Evolutionary conservation across 2,888 invertebrate genomes (phyloP).

Genomic region (Aplocera efformata): DNA sequence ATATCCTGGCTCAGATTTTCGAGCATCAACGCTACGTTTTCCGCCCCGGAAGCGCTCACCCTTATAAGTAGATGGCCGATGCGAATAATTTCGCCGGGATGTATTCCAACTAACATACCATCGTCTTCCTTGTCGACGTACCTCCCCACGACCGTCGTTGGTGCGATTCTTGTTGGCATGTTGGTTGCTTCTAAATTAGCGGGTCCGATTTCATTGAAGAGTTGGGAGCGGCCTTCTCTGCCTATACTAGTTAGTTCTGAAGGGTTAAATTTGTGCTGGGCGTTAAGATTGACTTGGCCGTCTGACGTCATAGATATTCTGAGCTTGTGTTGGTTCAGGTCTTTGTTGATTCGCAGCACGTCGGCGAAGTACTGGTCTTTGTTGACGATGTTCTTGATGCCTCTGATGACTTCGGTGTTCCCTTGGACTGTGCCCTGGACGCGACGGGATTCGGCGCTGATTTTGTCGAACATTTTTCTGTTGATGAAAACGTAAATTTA

Average conservation of each 20-base stretch:
- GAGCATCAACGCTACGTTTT: conserved; percentile 55
- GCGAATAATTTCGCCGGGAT: conserved; percentile 63
- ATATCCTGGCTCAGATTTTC: conserved; percentile 62
- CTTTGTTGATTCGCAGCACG: conserved; percentile 75
- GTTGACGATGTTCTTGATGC: conserved; percentile 72
- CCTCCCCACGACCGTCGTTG: conserved; percentile 40
- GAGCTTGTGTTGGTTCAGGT: conserved; percentile 71
- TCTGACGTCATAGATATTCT: conserved; percentile 72
- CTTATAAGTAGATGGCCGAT: conserved; percentile 58
- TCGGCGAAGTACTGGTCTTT: conserved; percentile 80
- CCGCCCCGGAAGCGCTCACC: conserved; percentile 59
- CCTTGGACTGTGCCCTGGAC: conserved; percentile 70
- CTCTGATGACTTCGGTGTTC: conserved; percentile 77
- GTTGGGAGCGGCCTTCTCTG: conserved; percentile 49
- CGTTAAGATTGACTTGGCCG: conserved; percentile 66
- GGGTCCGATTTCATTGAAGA: conserved; percentile 58
- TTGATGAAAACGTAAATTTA: conserved; percentile 25
- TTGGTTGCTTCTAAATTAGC: conserved; percentile 46
- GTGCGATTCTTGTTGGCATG: conserved; percentile 48
- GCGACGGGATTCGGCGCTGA: conserved; percentile 76
- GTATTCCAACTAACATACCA: conserved; percentile 52
- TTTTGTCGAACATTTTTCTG: conserved; percentile 81
- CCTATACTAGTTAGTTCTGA: conserved; percentile 56
- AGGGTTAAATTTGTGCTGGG: conserved; percentile 65
- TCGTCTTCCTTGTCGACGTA: conserved; percentile 48